Evolutionary conservation across 2,113 vertebrate species (phyloP).

Genomic region (Acrocephalus kingi): DNA sequence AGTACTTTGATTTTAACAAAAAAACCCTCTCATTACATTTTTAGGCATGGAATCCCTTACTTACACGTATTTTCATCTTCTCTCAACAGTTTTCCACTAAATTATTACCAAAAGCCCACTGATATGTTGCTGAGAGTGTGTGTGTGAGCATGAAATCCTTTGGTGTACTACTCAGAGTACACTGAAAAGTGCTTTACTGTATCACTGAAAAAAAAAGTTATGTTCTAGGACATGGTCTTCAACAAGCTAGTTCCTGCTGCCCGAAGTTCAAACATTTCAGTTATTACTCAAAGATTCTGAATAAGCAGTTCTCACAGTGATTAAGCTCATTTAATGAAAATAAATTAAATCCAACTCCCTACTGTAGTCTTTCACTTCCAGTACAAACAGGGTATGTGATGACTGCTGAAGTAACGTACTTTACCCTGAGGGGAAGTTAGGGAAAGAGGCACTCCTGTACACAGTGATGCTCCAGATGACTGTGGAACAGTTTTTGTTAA

Average conservation of each 20-base stretch:
- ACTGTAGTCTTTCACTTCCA: constrained; percentile 6
- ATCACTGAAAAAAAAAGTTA: neutral
- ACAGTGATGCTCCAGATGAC: constrained; percentile 20
- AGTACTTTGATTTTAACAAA: neutral
- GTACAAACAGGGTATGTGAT: neutral
- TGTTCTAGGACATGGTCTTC: neutral
- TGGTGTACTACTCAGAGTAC: neutral
- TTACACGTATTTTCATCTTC: neutral
- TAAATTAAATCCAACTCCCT: constrained; percentile 20
- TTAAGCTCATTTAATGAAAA: constrained; percentile 29
- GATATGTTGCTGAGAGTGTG: neutral
- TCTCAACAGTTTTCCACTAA: neutral
- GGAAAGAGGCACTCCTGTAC: constrained; percentile 14
- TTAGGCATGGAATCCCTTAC: neutral
- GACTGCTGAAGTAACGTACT: constrained; percentile 18
- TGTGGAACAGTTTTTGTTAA: constrained; percentile 18
- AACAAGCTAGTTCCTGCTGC: neutral
- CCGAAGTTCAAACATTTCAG: neutral
- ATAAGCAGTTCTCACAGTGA: neutral
- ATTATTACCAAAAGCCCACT: neutral
- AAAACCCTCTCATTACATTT: neutral
- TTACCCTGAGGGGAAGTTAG: constrained; percentile 24
- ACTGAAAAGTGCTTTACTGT: neutral
- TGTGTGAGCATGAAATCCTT: neutral
- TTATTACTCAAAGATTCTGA: neutral